A percentile compares a stretch with the other conserved stretches of the same genome.
Conservation (phyloP, 1,140 invertebrate genomes). For the Araneus ventricosus region DNA sequence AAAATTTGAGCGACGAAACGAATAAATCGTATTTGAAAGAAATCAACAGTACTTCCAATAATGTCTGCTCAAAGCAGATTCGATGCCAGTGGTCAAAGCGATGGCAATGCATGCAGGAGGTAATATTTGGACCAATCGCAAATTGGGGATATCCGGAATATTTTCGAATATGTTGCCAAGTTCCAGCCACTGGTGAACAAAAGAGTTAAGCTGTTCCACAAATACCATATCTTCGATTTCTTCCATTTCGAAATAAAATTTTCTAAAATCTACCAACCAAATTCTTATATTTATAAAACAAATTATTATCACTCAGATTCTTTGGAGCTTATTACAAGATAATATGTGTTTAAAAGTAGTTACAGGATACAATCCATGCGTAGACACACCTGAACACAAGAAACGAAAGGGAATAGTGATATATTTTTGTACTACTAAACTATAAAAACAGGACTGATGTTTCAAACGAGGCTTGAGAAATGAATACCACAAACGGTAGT, state of each 20-base stretch:
- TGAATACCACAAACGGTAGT: not conserved
- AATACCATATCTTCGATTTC: conserved; percentile 71
- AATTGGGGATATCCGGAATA: conserved; percentile 67
- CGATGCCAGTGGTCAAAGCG: conserved; percentile 46
- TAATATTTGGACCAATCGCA: conserved; percentile 60
- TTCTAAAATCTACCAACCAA: too few species aligned
- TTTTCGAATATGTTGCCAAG: conserved; percentile 72
- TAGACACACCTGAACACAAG: too few species aligned
- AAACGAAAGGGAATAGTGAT: not conserved
- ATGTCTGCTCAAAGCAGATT: conserved; percentile 50
- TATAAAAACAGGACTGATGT: too few species aligned
- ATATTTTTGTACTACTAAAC: too few species aligned
- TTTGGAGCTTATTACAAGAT: too few species aligned
- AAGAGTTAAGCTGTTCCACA: conserved; percentile 64
- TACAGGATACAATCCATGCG: not conserved
- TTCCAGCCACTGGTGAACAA: conserved; percentile 69
- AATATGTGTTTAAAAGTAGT: too few species aligned
- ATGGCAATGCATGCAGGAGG: conserved; percentile 70
- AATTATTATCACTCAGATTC: too few species aligned
- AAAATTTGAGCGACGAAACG: not conserved
- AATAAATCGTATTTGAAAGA: not conserved
- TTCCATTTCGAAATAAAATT: conserved; percentile 44
- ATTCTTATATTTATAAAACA: too few species aligned
- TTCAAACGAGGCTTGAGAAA: too few species aligned
- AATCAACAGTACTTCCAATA: conserved; percentile 55